Base-by-base conservation (phyloP, 1,140 invertebrate genomes). In the Zaprionus vittiger region DNA sequence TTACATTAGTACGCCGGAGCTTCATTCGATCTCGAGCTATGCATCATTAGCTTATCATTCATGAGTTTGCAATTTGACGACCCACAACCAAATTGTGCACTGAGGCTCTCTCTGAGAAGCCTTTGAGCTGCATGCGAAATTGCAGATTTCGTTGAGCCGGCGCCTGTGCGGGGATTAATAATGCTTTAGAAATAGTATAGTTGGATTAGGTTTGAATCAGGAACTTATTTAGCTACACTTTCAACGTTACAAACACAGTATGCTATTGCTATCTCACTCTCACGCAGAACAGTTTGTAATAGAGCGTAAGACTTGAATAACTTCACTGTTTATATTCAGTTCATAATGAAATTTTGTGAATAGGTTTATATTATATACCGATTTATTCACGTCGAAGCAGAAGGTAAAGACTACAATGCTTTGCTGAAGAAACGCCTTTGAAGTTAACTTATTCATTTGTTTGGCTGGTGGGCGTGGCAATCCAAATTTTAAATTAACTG, bases 11-110 rank as follows among this genome's bases (percentile, higher is more conserved):
- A 68, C 65, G 20, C 47, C 65, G 83, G 57, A 81, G 72, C 75
- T 31, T 31, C 64, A 63, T 24, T 47, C 15, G 73, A 80, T 79
- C 47, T 52, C 69, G 78, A 78, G 70, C 80, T 71, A 76, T 89
- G 83, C 80, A 68, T 89, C 84, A 89, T 84, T 87, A 79, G 83
- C 81, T 84, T 89, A 84, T 89, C 84, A 76, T 76, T 81, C 74
- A 71, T 66, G 64, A 44, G 52, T 34, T 63, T 61, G 47, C 67
- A 69, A 52, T 47, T 17, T 47, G 41, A 47, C 41, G 7, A 67
- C 52, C 54, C 41, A 20, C 44, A 34, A 22, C 24, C 52, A 52
- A 71, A 65, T 71, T 76, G 34, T 57, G 62, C 55, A 72, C 31
- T 41, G 38, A 60, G 55, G 26, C 24, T 60, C 28, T 11, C 28